These are phyloP conservation scores for Alectura lathami DNA, from an alignment of 2,113 vertebrate species.

Conservation along the genomic window DNA sequence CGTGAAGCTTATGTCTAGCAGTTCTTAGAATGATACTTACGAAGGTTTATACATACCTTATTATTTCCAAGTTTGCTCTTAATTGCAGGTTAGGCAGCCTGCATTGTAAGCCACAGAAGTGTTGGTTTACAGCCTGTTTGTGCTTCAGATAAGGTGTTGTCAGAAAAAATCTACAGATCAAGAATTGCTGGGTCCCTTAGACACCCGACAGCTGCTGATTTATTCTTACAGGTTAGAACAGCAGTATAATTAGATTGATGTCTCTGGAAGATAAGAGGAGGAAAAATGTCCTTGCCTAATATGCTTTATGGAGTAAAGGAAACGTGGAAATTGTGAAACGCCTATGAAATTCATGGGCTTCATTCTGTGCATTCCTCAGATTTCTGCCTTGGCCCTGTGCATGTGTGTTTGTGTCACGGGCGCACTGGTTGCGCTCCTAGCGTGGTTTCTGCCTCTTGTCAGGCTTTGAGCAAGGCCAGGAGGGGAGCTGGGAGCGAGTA, in stretches of 20 bases:
- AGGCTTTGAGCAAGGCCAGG: conserved; percentile 3
- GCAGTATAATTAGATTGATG: not conserved
- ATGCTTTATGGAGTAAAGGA: not conserved
- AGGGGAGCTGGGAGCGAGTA: not conserved
- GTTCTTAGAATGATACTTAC: not conserved
- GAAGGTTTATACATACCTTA: not conserved
- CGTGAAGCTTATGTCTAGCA: not conserved
- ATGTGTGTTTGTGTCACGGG: accelerated
- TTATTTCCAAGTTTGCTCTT: not conserved
- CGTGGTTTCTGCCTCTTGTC: not conserved
- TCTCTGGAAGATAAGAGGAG: not conserved
- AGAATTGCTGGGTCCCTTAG: not conserved
- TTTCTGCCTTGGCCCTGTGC: not conserved
- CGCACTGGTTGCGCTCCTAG: not conserved
- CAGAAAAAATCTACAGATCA: not conserved
- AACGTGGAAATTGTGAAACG: not conserved
- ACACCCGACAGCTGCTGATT: not conserved
- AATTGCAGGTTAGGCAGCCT: not conserved
- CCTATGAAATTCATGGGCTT: not conserved
- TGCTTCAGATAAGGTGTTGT: not conserved
- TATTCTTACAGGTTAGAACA: not conserved
- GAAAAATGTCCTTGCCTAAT: not conserved
- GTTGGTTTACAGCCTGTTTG: not conserved
- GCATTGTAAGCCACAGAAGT: not conserved
- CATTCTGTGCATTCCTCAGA: not conserved